phyloP scores from a whole-genome alignment of 2,797 vertebrate genomes.

The Enteromius paludinosus region DNA sequence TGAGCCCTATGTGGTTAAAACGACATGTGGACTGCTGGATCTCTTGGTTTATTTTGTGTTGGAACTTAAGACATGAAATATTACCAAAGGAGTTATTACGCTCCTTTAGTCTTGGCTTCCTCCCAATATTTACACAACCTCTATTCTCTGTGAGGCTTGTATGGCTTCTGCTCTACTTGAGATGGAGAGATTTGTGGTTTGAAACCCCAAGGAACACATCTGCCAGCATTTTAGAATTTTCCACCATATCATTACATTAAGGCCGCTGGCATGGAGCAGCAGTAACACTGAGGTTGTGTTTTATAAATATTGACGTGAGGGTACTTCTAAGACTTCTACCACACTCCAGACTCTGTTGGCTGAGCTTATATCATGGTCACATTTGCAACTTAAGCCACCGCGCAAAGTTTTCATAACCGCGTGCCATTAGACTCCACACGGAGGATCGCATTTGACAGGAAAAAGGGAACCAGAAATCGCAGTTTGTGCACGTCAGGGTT shows the following conservation, averaged over 20 bases:
- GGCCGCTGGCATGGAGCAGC: slow-evolving; percentile 13
- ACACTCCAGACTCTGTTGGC: slow-evolving; percentile 23
- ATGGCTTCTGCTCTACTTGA: slow-evolving; percentile 23
- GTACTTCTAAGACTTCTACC: slow-evolving; percentile 24
- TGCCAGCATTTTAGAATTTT: slow-evolving; percentile 30
- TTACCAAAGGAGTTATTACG: slow-evolving; percentile 66
- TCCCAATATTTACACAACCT: slow-evolving; percentile 67
- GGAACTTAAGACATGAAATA: slow-evolving; percentile 41
- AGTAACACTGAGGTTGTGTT: slow-evolving; percentile 42
- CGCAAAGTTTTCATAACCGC: slow-evolving; percentile 23
- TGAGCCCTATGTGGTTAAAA: slow-evolving; percentile 40
- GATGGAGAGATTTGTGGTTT: slow-evolving; percentile 45
- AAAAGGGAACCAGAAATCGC: slow-evolving; percentile 47
- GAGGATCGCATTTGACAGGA: neutral
- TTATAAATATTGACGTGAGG: slow-evolving; percentile 34
- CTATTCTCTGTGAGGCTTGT: slow-evolving; percentile 48
- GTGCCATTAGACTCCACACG: neutral
- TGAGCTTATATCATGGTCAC: slow-evolving; percentile 25
- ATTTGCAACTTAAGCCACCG: neutral
- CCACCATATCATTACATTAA: slow-evolving; percentile 44
- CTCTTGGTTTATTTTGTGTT: slow-evolving; percentile 34
- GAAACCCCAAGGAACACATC: slow-evolving; percentile 36
- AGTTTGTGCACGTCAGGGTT: neutral
- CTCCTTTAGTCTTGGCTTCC: slow-evolving; percentile 63
- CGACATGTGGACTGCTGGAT: slow-evolving; percentile 29